Percentiles rank a stretch among this genome's conserved stretches.
Evolutionary conservation across 1,140 invertebrate genomes (phyloP).

Genomic region (Archivesica marissinica): DNA sequence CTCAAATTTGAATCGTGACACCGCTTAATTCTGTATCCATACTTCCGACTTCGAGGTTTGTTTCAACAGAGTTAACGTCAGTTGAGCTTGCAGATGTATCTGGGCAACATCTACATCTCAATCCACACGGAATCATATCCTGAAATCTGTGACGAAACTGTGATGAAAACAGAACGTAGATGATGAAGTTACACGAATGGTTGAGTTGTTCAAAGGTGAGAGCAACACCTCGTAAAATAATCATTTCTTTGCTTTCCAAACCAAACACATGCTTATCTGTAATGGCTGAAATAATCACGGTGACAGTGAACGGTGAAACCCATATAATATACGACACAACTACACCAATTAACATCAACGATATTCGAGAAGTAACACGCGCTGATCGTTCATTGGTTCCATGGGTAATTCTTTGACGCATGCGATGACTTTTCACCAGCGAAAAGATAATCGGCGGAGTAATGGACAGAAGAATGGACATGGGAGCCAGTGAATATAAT

Average conservation of each 20-base stretch:
- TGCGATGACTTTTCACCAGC: not conserved
- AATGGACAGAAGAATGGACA: not conserved
- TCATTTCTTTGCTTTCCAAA: not conserved
- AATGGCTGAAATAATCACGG: not conserved
- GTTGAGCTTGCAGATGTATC: not conserved
- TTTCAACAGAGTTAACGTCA: not conserved
- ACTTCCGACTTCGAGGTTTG: no score
- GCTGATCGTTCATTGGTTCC: not conserved
- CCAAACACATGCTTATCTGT: slow-evolving; percentile 9
- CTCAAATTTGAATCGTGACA: no score
- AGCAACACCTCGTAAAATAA: slow-evolving; percentile 7
- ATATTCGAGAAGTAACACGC: not conserved
- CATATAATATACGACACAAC: slow-evolving; percentile 4
- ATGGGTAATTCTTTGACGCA: not conserved
- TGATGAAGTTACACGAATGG: slow-evolving; percentile 28
- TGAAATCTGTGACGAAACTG: not conserved
- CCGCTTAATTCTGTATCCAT: no score
- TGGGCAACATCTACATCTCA: not conserved
- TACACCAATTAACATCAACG: not conserved
- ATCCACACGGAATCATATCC: not conserved
- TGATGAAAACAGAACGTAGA: slow-evolving; percentile 10
- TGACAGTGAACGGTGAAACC: slow-evolving; percentile 10
- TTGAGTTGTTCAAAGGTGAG: not conserved
- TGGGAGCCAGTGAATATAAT: not conserved
- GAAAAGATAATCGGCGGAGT: not conserved